phyloP scores from a whole-genome alignment of 2,113 vertebrate genomes.

The Pungitius pungitius region DNA sequence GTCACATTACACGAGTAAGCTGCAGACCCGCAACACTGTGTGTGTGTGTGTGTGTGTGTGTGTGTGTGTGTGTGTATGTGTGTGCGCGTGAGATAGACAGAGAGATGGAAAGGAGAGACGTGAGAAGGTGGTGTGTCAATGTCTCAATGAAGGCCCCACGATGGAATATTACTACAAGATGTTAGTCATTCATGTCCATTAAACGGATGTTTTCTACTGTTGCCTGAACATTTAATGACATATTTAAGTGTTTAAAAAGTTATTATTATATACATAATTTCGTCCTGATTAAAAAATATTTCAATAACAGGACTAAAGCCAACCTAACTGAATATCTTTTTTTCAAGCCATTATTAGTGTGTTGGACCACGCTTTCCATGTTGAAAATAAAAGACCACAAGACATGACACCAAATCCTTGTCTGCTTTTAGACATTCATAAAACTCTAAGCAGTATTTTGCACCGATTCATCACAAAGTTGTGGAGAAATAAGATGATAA shows the following conservation, averaged over 20 bases:
- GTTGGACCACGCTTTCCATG: neutral
- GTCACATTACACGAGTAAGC: conserved; percentile 85
- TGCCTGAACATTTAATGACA: neutral
- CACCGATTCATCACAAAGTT: conserved; percentile 20
- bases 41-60: conserved; percentile 58
- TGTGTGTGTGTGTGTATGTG: conserved; percentile 24
- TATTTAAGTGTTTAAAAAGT: neutral
- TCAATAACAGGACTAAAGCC: neutral
- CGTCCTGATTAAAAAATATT: neutral
- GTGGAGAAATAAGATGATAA: conserved; percentile 19
- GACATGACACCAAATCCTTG: neutral
- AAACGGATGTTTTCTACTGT: neutral
- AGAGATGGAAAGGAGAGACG: conserved; percentile 26
- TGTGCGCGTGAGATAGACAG: neutral
- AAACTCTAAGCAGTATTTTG: conserved; percentile 16
- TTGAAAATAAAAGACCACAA: neutral
- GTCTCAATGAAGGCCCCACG: conserved; percentile 46
- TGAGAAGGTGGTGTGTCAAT: conserved; percentile 40
- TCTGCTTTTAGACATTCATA: neutral
- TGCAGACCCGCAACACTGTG: conserved; percentile 46
- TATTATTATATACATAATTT: neutral
- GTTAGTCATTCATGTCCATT: conserved; percentile 2
- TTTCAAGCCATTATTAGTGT: neutral
- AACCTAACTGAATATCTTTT: neutral
- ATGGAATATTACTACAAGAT: conserved; percentile 49